Conservation (phyloP, 2,113 vertebrate genomes). For the Muscicapa adusta region DNA sequence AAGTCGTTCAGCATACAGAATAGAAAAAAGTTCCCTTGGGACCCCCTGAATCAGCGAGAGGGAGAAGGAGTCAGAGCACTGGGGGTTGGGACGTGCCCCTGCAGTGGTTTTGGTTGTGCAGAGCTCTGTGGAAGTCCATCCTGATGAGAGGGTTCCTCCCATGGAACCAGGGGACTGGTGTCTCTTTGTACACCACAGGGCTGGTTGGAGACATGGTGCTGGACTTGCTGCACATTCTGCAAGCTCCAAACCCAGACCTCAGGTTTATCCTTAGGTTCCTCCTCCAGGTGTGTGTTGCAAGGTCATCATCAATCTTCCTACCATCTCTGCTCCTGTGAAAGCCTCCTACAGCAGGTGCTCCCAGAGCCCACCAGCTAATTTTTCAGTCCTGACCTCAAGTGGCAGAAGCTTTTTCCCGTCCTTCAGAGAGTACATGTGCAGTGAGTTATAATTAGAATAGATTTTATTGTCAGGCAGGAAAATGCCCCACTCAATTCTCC, state of each 20-base stretch:
- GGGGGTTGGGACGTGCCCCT: background rate
- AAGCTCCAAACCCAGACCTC: background rate
- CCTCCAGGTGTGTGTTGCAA: background rate
- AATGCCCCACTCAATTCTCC: background rate
- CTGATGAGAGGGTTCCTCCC: background rate
- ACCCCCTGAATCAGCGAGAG: accelerated
- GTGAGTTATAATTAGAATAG: background rate
- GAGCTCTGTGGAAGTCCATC: background rate
- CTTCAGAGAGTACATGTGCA: background rate
- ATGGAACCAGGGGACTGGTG: background rate
- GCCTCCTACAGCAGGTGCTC: background rate
- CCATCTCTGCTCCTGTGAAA: background rate
- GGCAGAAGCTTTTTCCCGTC: background rate
- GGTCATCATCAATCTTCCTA: background rate
- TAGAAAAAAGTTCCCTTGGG: background rate
- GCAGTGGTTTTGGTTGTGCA: background rate
- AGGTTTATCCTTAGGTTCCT: background rate
- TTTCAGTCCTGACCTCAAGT: background rate
- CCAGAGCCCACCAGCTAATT: background rate
- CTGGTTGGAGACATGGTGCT: background rate
- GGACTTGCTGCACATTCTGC: background rate
- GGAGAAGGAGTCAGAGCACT: background rate
- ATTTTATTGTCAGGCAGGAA: background rate
- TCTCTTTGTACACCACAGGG: background rate
- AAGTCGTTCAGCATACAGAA: background rate